These are phyloP conservation scores for Anniella stebbinsi DNA, from an alignment of 2,797 vertebrate genomes.

Conservation along the genomic window DNA sequence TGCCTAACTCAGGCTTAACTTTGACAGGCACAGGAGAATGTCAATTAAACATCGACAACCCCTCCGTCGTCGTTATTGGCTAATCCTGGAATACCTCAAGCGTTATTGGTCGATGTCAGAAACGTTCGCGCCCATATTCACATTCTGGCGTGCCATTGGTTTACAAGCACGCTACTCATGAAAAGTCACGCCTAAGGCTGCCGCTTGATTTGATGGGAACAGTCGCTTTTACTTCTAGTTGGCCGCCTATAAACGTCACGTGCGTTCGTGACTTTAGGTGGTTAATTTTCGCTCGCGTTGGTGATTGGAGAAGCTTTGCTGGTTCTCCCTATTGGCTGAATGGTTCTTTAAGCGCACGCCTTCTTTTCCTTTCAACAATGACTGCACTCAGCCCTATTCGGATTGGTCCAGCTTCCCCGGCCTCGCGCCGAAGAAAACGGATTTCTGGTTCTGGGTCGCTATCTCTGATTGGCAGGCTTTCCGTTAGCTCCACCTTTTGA, in stretches of 20 bases:
- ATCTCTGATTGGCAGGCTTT: conserved; percentile 1
- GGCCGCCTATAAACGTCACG: neutral
- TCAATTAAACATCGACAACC: neutral
- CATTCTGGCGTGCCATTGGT: neutral
- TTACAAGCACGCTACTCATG: neutral
- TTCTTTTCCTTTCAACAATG: neutral
- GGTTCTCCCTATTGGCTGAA: neutral
- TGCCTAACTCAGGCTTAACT: neutral
- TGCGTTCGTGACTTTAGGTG: neutral
- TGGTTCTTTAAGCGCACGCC: neutral
- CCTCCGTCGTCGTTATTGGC: neutral
- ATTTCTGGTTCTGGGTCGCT: neutral
- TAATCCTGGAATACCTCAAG: too few relatives aligned
- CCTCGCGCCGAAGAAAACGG: neutral
- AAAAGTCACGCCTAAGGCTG: too few relatives aligned
- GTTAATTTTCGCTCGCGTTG: neutral
- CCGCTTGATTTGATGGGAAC: neutral
- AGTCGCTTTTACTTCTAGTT: neutral
- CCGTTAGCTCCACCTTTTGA: neutral
- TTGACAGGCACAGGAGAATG: neutral
- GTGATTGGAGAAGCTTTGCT: conserved; percentile 4
- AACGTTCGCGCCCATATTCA: neutral
- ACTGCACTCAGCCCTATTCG: neutral
- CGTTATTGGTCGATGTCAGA: neutral
- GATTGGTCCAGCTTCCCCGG: neutral